Percentiles rank a stretch among this genome's conserved stretches.
Conservation (phyloP, 2,797 vertebrate genomes). For the Sebastes reedi region DNA sequence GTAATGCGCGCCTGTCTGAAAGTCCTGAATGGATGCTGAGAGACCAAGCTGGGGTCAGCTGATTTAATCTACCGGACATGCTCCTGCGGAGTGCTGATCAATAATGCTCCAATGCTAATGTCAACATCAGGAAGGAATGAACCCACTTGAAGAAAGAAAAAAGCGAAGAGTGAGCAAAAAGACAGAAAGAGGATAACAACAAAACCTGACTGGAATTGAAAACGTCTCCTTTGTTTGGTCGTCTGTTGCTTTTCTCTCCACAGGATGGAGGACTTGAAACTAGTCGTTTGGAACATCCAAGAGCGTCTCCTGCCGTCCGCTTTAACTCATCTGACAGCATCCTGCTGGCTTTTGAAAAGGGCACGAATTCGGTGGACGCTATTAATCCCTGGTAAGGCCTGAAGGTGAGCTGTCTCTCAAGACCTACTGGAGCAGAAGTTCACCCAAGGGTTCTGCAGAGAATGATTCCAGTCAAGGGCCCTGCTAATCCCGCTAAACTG, state of each 20-base stretch:
- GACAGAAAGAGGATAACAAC: slow-evolving; percentile 26
- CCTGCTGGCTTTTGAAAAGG: slow-evolving; percentile 68
- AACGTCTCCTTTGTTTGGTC: slow-evolving; percentile 54
- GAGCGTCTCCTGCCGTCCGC: slow-evolving; percentile 41
- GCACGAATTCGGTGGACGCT: slow-evolving; percentile 51
- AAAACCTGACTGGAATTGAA: slow-evolving; percentile 68
- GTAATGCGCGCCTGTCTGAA: slow-evolving; percentile 34
- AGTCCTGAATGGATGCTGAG: slow-evolving; percentile 32
- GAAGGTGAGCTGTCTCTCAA: slow-evolving; percentile 63
- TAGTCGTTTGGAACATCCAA: slow-evolving; percentile 54
- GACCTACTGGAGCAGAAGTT: slow-evolving; percentile 50
- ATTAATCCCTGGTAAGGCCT: slow-evolving; percentile 61
- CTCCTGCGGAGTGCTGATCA: slow-evolving; percentile 68
- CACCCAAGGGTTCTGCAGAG: slow-evolving; percentile 29
- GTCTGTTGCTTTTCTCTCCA: slow-evolving; percentile 37
- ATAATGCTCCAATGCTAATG: slow-evolving; percentile 66
- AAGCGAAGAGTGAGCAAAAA: slow-evolving; percentile 20
- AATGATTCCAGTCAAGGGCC: slow-evolving; percentile 52
- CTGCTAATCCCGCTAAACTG: slow-evolving; percentile 53
- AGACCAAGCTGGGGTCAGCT: slow-evolving; percentile 63
- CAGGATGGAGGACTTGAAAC: slow-evolving; percentile 36
- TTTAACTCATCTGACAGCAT: slow-evolving; percentile 66
- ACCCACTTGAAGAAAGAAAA: slow-evolving; percentile 32
- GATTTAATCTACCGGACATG: slow-evolving; percentile 77
- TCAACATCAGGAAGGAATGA: slow-evolving; percentile 60